A percentile compares a stretch with the other conserved stretches of the same genome.
Evolutionary conservation across 2,113 vertebrate species (phyloP).

Genomic region (Cyanistes caeruleus): DNA sequence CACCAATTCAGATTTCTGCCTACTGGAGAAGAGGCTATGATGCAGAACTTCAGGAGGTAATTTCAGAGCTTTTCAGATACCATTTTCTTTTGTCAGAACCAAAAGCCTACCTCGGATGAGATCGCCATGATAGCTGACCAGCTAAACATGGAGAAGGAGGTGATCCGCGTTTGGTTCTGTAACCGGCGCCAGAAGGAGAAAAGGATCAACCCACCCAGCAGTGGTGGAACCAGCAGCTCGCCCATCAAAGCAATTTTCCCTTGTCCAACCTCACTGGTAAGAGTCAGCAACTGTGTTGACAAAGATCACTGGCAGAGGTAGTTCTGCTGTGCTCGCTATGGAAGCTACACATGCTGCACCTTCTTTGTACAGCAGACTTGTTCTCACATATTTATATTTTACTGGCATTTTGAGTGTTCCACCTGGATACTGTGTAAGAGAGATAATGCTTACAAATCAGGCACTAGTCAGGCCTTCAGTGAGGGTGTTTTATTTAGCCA

Average conservation of each 20-base stretch:
- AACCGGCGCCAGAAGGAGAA: conserved; percentile 99
- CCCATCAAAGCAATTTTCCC: conserved; percentile 97
- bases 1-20: background rate
- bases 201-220: conserved; percentile 97
- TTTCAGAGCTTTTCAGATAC: background rate
- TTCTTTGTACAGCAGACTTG: background rate
- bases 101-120: conserved; percentile 99
- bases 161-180: conserved; percentile 99
- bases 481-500: background rate
- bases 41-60: background rate
- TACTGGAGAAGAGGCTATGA: background rate
- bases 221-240: conserved; percentile 85
- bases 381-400: background rate
- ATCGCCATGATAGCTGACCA: conserved; percentile 99
- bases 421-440: background rate
- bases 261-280: conserved; percentile 91
- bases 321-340: background rate
- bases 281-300: background rate
- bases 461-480: background rate
- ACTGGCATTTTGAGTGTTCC: background rate
- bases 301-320: background rate
- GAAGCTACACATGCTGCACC: background rate
- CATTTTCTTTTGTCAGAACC: conserved; percentile 82
- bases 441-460: background rate
- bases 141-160: conserved; percentile 99